phyloP scores from a whole-genome alignment of 2,888 invertebrate species.

The Galerucella calmariensis region DNA sequence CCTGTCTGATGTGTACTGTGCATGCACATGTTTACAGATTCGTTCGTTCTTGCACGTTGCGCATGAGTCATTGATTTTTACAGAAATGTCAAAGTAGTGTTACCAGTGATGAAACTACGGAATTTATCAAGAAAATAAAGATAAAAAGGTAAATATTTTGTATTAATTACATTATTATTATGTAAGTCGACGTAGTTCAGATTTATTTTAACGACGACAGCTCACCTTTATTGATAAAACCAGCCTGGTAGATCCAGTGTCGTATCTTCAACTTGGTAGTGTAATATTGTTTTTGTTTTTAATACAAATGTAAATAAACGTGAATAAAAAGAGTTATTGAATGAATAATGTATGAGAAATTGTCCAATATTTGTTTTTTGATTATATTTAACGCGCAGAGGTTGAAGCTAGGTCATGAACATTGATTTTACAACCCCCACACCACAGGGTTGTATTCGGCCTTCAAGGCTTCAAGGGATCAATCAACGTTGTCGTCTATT shows the following conservation, averaged over 20 bases:
- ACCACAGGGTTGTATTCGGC: constrained; percentile 42
- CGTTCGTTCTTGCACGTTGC: constrained; percentile 23
- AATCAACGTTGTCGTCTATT: neutral
- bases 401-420: constrained; percentile 51
- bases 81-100: constrained; percentile 50
- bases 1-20: constrained; percentile 25
- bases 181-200: neutral
- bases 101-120: constrained; percentile 42
- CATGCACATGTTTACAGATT: constrained; percentile 12
- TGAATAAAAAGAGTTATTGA: neutral
- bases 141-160: constrained; percentile 41
- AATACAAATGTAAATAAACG: neutral
- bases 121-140: constrained; percentile 45
- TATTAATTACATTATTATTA: neutral
- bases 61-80: constrained; percentile 45
- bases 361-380: neutral
- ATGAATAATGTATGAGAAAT: constrained; percentile 1
- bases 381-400: constrained; percentile 39
- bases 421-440: constrained; percentile 51
- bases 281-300: neutral
- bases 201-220: constrained; percentile 6
- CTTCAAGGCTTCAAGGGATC: too few species aligned
- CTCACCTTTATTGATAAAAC: constrained; percentile 1
- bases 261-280: neutral
- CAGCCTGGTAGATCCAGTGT: neutral